Conservation (phyloP, 2,888 invertebrate species). For the Netelia fuscicornis region DNA sequence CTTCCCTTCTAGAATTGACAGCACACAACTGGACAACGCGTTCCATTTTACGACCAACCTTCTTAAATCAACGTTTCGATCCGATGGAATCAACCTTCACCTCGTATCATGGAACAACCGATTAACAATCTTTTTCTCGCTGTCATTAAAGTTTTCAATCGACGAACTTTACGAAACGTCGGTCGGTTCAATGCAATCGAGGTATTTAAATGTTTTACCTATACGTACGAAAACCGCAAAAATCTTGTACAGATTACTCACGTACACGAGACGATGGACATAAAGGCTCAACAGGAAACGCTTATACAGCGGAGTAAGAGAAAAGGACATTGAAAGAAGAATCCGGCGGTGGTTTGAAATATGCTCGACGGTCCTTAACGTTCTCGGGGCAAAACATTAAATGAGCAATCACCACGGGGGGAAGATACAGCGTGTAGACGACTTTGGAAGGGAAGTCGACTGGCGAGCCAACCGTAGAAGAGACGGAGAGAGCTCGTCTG, state of each 20-base stretch:
- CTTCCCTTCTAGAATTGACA: too few relatives aligned
- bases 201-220: constrained; percentile 19
- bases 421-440: constrained; percentile 12
- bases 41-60: too few relatives aligned
- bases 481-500: constrained; percentile 10
- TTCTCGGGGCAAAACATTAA: constrained; percentile 45
- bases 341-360: constrained; percentile 35
- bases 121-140: too few relatives aligned
- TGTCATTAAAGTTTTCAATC: too few relatives aligned
- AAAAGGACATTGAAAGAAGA: constrained; percentile 3
- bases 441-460: constrained; percentile 33
- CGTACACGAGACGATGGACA: constrained; percentile 10
- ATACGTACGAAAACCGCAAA: constrained; percentile 21
- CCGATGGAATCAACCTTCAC: too few relatives aligned
- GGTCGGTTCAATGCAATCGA: constrained; percentile 36
- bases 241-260: constrained; percentile 39
- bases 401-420: constrained; percentile 38
- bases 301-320: neutral
- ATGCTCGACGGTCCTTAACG: constrained; percentile 54
- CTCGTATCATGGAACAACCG: too few relatives aligned
- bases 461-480: constrained; percentile 26
- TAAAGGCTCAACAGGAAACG: constrained; percentile 7
- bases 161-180: too few relatives aligned
- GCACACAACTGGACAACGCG: too few relatives aligned
- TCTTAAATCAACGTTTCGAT: too few relatives aligned